These are phyloP conservation scores for Cisticola juncidis DNA, from an alignment of 2,113 vertebrate genomes.

Conservation along the genomic window DNA sequence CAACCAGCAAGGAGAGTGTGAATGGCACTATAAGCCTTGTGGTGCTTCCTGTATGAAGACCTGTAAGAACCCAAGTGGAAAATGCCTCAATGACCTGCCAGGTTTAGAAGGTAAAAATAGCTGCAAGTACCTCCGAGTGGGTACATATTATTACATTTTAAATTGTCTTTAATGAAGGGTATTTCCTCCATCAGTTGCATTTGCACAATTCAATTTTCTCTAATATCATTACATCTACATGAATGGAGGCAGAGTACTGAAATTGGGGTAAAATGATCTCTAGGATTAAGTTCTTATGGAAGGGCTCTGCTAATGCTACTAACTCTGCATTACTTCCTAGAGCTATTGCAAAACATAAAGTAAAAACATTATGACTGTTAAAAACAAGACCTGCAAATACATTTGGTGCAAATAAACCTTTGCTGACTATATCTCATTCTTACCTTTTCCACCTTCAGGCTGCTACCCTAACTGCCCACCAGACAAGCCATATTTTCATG, in stretches of 20 bases:
- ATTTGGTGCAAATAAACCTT: neutral
- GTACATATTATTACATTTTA: neutral
- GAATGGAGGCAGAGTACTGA: neutral
- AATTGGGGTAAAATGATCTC: neutral
- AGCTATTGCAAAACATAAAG: neutral
- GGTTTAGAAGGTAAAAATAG: slow-evolving; percentile 73
- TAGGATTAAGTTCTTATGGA: neutral
- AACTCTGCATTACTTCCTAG: neutral
- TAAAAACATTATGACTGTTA: neutral
- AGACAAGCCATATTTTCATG: slow-evolving; percentile 83
- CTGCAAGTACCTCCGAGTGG: neutral
- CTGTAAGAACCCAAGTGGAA: slow-evolving; percentile 72
- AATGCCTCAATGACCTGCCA: slow-evolving; percentile 64
- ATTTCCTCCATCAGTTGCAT: neutral
- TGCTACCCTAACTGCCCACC: slow-evolving; percentile 89
- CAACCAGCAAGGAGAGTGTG: slow-evolving; percentile 67
- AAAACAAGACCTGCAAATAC: neutral
- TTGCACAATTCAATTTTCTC: neutral
- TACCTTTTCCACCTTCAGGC: slow-evolving; percentile 66
- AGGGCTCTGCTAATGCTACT: neutral
- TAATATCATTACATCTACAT: neutral
- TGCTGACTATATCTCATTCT: neutral
- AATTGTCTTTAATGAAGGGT: neutral
- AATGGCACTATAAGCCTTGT: slow-evolving; percentile 78
- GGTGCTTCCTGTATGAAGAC: slow-evolving; percentile 74